Evolutionary conservation across 2,888 invertebrate species (phyloP).

Genomic region (Nycteola revayana): DNA sequence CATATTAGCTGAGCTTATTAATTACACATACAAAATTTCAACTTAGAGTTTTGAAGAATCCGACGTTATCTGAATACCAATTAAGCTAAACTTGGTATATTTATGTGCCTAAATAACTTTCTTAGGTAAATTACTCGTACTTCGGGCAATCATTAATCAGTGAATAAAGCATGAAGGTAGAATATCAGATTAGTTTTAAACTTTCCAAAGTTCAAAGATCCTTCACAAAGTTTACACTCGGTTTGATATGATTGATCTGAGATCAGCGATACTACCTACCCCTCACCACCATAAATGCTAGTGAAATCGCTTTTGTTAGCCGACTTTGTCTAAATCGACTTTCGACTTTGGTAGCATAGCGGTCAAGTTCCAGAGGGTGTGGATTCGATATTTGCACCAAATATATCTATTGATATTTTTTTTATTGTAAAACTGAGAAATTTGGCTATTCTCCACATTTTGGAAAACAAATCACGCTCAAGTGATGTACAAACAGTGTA

Average conservation of each 20-base stretch:
- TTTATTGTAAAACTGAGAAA: too few species aligned
- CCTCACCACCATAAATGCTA: too few species aligned
- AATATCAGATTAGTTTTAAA: constrained; percentile 36
- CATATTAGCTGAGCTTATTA: constrained; percentile 19
- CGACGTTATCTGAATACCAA: constrained; percentile 24
- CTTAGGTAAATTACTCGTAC: constrained; percentile 25
- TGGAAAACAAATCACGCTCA: too few species aligned
- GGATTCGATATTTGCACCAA: too few species aligned
- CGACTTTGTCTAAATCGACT: neutral
- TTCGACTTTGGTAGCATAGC: too few species aligned
- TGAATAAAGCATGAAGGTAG: constrained; percentile 34
- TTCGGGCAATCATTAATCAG: constrained; percentile 40
- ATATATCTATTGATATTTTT: too few species aligned
- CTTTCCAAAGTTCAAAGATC: constrained; percentile 14
- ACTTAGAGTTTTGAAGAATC: constrained; percentile 17
- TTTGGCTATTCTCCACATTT: too few species aligned
- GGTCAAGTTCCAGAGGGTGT: too few species aligned
- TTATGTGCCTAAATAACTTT: constrained; percentile 36
- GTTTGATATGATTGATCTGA: constrained; percentile 8
- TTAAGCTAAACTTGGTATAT: neutral
- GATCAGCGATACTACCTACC: too few species aligned
- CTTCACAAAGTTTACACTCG: constrained; percentile 7
- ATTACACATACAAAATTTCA: constrained; percentile 16
- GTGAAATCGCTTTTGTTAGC: constrained; percentile 3
- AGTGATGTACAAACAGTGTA: too few species aligned